Percentiles rank a stretch among this genome's conserved stretches.
These are phyloP conservation scores for Kryptopterus vitreolus DNA, from an alignment of 2,797 vertebrate genomes.

Conservation along the genomic window DNA sequence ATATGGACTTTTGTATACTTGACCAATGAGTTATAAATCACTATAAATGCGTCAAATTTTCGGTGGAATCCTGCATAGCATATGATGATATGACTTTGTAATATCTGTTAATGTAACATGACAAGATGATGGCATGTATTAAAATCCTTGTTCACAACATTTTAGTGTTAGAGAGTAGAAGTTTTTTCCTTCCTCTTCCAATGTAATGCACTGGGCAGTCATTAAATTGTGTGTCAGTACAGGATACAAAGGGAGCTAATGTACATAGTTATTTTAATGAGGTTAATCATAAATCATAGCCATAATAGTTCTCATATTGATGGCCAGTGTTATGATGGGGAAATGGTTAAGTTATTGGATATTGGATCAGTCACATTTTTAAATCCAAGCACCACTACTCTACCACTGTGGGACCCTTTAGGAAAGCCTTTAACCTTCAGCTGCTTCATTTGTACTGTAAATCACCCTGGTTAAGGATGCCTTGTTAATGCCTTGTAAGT, in stretches of 20 bases:
- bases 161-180: no score
- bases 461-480: no score
- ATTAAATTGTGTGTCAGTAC: neutral
- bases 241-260: neutral
- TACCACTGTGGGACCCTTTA: no score
- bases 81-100: neutral
- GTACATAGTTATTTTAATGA: slow-evolving; percentile 9
- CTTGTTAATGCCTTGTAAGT: no score
- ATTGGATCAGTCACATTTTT: no score
- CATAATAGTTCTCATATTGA: neutral
- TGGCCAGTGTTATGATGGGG: neutral
- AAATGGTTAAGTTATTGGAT: no score
- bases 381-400: no score
- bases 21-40: neutral
- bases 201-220: neutral
- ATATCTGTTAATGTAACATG: neutral
- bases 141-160: no score
- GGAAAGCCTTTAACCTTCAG: no score
- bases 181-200: neutral
- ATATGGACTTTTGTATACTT: neutral
- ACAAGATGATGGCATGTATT: no score
- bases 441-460: no score
- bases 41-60: neutral
- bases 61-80: neutral
- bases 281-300: neutral